Conservation (phyloP, 2,888 invertebrate species). For the Melanophora roralis region DNA sequence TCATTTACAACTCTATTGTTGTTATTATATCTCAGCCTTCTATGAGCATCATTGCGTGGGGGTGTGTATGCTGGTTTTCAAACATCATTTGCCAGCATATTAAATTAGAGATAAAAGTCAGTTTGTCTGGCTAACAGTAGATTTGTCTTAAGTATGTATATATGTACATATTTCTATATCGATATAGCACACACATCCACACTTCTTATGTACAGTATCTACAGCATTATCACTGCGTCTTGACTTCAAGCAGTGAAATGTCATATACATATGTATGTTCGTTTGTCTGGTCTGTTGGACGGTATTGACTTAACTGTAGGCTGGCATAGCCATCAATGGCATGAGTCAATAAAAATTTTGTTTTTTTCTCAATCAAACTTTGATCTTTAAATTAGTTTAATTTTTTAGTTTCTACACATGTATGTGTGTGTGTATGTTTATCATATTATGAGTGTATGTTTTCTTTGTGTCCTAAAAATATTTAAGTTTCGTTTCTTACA, state of each 20-base stretch:
- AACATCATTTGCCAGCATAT: not conserved
- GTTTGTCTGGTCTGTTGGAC: not conserved
- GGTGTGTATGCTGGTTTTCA: conserved; percentile 4
- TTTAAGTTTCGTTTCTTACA: conserved; percentile 25
- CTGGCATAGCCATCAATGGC: conserved; percentile 34
- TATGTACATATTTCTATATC: too few relatives aligned
- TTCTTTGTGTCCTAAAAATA: conserved; percentile 8
- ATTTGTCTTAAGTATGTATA: too few relatives aligned
- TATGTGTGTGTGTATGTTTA: too few relatives aligned
- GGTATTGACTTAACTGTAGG: conserved; percentile 14
- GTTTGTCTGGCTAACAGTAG: conserved; percentile 19
- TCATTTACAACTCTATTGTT: conserved; percentile 13
- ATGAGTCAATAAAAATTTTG: conserved; percentile 57
- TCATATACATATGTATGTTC: not conserved
- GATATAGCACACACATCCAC: not conserved
- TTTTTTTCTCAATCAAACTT: conserved; percentile 38
- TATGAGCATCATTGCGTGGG: conserved; percentile 12
- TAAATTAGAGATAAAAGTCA: conserved; percentile 6
- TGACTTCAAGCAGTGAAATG: not conserved
- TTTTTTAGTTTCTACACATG: too few relatives aligned
- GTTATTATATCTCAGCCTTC: not conserved
- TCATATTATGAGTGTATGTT: conserved; percentile 53
- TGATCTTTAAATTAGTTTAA: conserved; percentile 61
- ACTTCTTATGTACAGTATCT: not conserved
- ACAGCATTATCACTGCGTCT: not conserved